phyloP scores from a whole-genome alignment of 2,888 invertebrate species.

The Pseudococcus longispinus region DNA sequence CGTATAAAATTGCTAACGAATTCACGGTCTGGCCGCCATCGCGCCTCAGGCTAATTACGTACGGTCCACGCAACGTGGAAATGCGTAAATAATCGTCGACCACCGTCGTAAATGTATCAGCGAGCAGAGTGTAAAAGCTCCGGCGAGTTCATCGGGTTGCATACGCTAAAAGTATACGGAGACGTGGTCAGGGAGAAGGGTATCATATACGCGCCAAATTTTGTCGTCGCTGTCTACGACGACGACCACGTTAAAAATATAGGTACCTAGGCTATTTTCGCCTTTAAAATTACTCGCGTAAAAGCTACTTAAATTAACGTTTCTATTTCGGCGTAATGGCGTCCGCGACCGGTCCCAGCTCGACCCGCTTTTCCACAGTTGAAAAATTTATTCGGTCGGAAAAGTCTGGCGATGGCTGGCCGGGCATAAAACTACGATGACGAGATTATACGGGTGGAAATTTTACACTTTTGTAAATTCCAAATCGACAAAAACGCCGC shows the following conservation, averaged over 20 bases:
- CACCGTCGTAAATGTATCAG: not conserved
- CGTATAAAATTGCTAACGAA: not conserved
- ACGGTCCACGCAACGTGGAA: not conserved
- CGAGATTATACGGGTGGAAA: slow-evolving; percentile 35
- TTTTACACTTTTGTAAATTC: not conserved
- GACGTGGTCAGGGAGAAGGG: not conserved
- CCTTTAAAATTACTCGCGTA: slow-evolving; percentile 7
- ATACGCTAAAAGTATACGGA: not conserved
- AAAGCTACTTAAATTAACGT: slow-evolving; percentile 22
- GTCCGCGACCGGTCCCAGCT: not conserved
- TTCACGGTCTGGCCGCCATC: not conserved
- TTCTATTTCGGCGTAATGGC: slow-evolving; percentile 11
- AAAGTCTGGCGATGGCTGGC: not conserved
- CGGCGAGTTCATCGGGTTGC: not conserved
- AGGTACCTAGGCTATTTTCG: not conserved
- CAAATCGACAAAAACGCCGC: not conserved
- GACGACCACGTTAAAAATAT: not conserved
- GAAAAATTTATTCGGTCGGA: slow-evolving; percentile 22
- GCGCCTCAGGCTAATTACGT: not conserved
- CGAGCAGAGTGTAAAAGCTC: not conserved
- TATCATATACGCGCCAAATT: not conserved
- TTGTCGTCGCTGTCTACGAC: not conserved
- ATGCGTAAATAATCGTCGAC: not conserved
- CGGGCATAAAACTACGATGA: slow-evolving; percentile 10
- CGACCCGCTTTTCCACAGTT: not conserved